Evolutionary conservation across 2,113 vertebrate species (phyloP), one percentile per base, ranked within the genome.

Genomic region (Hippolais icterina): DNA sequence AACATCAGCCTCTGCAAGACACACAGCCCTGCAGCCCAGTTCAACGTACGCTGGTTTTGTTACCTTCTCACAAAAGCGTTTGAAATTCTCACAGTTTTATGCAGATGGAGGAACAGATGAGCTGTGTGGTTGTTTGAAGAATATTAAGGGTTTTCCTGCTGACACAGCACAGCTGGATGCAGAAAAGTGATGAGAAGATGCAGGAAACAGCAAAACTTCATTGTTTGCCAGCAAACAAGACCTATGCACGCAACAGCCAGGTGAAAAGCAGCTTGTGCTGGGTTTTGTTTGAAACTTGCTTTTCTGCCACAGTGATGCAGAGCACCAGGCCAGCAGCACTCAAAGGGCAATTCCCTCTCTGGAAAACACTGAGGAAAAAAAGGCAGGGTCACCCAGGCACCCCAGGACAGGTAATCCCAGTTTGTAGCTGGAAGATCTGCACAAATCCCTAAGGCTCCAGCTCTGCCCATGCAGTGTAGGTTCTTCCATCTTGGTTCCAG

Each of bases 391-490:
- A 42, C 15, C 18, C 18, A 81, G 60, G 16, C 15, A 69, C 6
- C 5, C 12, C 33, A 68, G 11, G 6, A 9, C 1, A 1, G 50
- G 33, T 31, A 88, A 61, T 37, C 8, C 15, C 21, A 21, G 27
- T 7, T 31, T 41, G 6, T 6, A 28, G 3, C 5, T n/a, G 28
- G n/a, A 52, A 82, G 15, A 44, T 2, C 42, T 63, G 4, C 16
- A 19, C 15, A 42, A 59, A 64, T n/a, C 39, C 64, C 9, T 11
- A 2, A 7, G 6, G 31, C 22, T 77, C n/a, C 59, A 64, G 13
- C 29, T 72, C 25, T 63, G 13, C 17, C 44, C 4, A 9, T 0
- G 1, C 0, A 35, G 0, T 7, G 4, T 10, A 31, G 12, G 9
- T 35, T 46, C 63, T 53, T 69, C 3, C 1, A 2, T 53, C 25